A percentile compares a stretch with the other conserved stretches of the same genome.
These are phyloP conservation scores for Drosophila miranda DNA, from an alignment of 1,140 invertebrate species.

Conservation along the genomic window DNA sequence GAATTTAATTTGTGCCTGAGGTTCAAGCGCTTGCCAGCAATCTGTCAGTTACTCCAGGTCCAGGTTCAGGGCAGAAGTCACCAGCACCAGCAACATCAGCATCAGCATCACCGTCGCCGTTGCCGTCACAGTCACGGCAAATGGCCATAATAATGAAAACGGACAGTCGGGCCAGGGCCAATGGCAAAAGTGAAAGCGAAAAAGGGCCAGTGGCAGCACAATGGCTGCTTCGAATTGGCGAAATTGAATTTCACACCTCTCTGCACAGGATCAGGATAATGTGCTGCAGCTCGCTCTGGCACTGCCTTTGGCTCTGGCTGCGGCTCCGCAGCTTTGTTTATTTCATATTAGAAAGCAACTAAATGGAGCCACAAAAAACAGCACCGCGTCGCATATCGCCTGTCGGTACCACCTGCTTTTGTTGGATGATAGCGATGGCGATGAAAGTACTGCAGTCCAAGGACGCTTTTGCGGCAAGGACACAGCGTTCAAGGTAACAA, in stretches of 20 bases:
- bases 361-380: constrained; percentile 38
- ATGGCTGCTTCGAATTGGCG: constrained; percentile 51
- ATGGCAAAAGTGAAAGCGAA: constrained; percentile 26
- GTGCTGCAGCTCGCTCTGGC: constrained; percentile 10
- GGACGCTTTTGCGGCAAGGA: constrained; percentile 28
- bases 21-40: constrained; percentile 49
- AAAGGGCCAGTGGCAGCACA: constrained; percentile 36
- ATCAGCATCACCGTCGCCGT: constrained; percentile 10
- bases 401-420: constrained; percentile 3
- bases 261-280: constrained; percentile 61
- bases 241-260: constrained; percentile 73
- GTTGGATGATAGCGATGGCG: constrained; percentile 2
- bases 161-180: constrained; percentile 31
- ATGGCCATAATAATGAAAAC: constrained; percentile 63
- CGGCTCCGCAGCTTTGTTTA: constrained; percentile 40
- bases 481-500: constrained; percentile 49
- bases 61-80: constrained; percentile 38
- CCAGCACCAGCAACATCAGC: constrained; percentile 19
- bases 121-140: constrained; percentile 23
- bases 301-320: too few relatives aligned
- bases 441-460: constrained; percentile 29
- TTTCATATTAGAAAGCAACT: constrained; percentile 49
- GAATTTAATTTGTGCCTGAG: constrained; percentile 59
- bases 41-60: constrained; percentile 41
- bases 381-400: constrained; percentile 18